phyloP scores from a whole-genome alignment of 2,797 vertebrate species.

The Poeciliopsis paucimaculata region DNA sequence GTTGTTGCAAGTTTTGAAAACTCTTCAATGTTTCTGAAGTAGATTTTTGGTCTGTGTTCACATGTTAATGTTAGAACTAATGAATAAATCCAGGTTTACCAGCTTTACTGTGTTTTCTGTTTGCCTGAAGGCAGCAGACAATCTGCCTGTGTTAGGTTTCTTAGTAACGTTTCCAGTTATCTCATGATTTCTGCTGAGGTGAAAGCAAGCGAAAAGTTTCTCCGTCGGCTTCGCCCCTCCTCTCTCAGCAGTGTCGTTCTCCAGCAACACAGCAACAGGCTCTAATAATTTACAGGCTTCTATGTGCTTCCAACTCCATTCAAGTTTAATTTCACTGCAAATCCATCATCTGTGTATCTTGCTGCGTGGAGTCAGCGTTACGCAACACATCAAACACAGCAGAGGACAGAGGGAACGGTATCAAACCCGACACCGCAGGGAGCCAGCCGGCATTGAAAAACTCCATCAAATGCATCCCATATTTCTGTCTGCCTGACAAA shows the following conservation, averaged over 20 bases:
- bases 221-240: slow-evolving; percentile 5
- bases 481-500: slow-evolving; percentile 62
- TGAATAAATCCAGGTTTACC: neutral
- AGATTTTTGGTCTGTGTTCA: neutral
- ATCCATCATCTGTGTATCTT: slow-evolving; percentile 68
- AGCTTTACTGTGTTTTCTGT: neutral
- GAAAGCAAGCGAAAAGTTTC: slow-evolving; percentile 49
- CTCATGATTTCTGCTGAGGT: slow-evolving; percentile 38
- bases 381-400: slow-evolving; percentile 63
- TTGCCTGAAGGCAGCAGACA: neutral
- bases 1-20: neutral
- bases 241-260: slow-evolving; percentile 21
- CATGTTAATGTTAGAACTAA: neutral
- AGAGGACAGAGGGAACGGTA: slow-evolving; percentile 57
- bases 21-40: neutral
- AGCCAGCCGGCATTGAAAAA: slow-evolving; percentile 53
- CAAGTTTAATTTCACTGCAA: slow-evolving; percentile 64
- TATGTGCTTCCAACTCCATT: slow-evolving; percentile 54
- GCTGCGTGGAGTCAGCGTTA: slow-evolving; percentile 61
- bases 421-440: slow-evolving; percentile 61
- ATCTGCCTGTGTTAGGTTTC: slow-evolving; percentile 11
- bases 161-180: slow-evolving; percentile 55
- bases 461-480: slow-evolving; percentile 51
- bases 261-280: slow-evolving; percentile 43
- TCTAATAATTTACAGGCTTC: slow-evolving; percentile 53